Percentiles rank a stretch among this genome's conserved stretches.
phyloP scores from a whole-genome alignment of 2,888 invertebrate species.

The Drosophila kuntzei region DNA sequence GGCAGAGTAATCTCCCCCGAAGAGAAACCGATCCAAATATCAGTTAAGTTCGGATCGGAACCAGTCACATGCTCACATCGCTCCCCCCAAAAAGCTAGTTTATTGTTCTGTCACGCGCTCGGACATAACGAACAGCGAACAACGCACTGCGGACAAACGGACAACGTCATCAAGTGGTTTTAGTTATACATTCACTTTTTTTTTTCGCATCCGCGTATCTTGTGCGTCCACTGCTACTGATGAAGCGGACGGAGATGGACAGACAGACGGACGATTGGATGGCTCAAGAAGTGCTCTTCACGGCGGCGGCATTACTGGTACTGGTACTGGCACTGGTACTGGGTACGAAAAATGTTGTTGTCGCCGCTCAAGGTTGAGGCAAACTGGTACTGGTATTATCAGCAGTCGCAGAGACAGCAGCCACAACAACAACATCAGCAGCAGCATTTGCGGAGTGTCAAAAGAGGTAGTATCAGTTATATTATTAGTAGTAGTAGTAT shows the following conservation, averaged over 20 bases:
- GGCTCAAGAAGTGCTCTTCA: conserved; percentile 76
- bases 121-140: conserved; percentile 28
- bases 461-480: not conserved
- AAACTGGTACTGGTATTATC: conserved; percentile 69
- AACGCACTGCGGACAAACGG: conserved; percentile 11
- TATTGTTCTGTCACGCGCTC: conserved; percentile 74
- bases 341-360: conserved; percentile 67
- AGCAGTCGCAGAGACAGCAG: conserved; percentile 9
- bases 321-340: conserved; percentile 43
- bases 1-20: conserved; percentile 10
- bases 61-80: conserved; percentile 56
- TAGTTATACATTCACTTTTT: conserved; percentile 72
- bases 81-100: conserved; percentile 37
- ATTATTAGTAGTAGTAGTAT: not conserved
- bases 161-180: conserved; percentile 71
- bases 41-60: conserved; percentile 50
- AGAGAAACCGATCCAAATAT: conserved; percentile 34
- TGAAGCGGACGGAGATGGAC: conserved; percentile 14
- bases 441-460: conserved; percentile 22
- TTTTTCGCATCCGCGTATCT: conserved; percentile 71
- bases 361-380: conserved; percentile 71
- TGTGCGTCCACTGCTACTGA: conserved; percentile 44
- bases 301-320: conserved; percentile 37
- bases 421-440: not conserved
- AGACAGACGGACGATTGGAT: conserved; percentile 25